These are phyloP conservation scores for Theonella swinhoei DNA, from an alignment of 37 sponge, comb jelly and placozoan species.

Conservation along the genomic window DNA sequence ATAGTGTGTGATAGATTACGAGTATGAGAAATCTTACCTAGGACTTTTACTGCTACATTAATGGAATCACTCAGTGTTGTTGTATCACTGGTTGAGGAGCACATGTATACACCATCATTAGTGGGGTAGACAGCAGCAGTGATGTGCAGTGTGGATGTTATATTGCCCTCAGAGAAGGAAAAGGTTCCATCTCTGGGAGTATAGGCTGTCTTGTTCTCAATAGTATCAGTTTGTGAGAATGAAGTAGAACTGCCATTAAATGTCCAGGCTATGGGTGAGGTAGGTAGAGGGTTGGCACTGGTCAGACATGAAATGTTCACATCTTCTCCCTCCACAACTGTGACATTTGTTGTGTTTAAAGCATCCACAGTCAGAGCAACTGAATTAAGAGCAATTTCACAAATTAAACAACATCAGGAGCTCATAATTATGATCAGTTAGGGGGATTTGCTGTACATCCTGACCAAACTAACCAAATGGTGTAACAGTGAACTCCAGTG, in stretches of 20 bases:
- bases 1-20: no score
- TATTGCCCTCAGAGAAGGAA: background rate
- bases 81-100: slow-evolving; percentile 8
- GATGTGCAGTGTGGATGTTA: slow-evolving; percentile 18
- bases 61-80: slow-evolving; percentile 26
- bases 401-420: no score
- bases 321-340: slow-evolving; percentile 21
- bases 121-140: slow-evolving; percentile 14
- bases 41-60: slow-evolving; percentile 69
- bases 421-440: no score
- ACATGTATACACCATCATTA: slow-evolving; percentile 38
- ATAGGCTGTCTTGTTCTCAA: background rate
- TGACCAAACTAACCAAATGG: no score
- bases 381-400: no score
- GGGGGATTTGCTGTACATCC: no score
- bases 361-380: no score
- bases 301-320: slow-evolving; percentile 36
- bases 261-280: slow-evolving; percentile 46
- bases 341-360: no score
- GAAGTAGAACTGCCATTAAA: background rate
- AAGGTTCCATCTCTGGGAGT: no score
- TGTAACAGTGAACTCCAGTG: no score
- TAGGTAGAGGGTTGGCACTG: slow-evolving; percentile 33
- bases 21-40: no score
- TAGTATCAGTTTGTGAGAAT: background rate